These are phyloP conservation scores for Aplysina aerophoba DNA, from an alignment of 37 sponge, comb jelly and placozoan genomes.

Conservation along the genomic window DNA sequence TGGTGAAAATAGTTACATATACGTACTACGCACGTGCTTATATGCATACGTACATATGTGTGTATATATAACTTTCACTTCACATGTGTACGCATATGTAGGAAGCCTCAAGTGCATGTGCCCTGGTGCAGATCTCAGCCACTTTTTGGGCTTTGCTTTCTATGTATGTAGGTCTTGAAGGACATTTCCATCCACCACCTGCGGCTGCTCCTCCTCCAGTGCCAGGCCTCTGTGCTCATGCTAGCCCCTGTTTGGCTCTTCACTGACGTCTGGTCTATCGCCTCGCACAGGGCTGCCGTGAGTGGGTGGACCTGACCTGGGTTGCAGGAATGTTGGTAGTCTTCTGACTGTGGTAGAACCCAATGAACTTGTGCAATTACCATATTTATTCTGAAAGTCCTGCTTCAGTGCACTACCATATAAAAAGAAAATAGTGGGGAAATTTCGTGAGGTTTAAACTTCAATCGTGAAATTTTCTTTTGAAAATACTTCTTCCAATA, in stretches of 20 bases:
- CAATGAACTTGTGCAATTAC: too few species aligned
- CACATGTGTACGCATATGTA: neutral
- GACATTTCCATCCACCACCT: constrained; percentile 73
- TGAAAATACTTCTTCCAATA: too few species aligned
- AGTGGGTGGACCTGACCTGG: too few species aligned
- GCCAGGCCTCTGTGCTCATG: constrained; percentile 49
- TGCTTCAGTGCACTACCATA: too few species aligned
- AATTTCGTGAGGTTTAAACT: too few species aligned
- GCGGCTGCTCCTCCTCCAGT: constrained; percentile 53
- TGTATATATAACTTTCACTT: neutral
- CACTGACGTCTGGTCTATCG: constrained; percentile 61
- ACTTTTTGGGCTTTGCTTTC: neutral
- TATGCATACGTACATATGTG: constrained; percentile 15
- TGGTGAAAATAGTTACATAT: neutral
- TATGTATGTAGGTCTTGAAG: constrained; percentile 43
- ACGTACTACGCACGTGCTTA: constrained; percentile 1
- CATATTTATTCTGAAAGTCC: too few species aligned
- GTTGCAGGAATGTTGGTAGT: too few species aligned
- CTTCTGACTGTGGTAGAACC: too few species aligned
- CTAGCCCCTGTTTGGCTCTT: constrained; percentile 78
- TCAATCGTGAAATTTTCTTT: too few species aligned
- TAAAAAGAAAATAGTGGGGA: too few species aligned
- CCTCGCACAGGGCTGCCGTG: neutral
- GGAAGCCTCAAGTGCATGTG: neutral
- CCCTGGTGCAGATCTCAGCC: neutral